Conservation (phyloP, 2,113 vertebrate species). For the Anarhynchus alexandrinus region DNA sequence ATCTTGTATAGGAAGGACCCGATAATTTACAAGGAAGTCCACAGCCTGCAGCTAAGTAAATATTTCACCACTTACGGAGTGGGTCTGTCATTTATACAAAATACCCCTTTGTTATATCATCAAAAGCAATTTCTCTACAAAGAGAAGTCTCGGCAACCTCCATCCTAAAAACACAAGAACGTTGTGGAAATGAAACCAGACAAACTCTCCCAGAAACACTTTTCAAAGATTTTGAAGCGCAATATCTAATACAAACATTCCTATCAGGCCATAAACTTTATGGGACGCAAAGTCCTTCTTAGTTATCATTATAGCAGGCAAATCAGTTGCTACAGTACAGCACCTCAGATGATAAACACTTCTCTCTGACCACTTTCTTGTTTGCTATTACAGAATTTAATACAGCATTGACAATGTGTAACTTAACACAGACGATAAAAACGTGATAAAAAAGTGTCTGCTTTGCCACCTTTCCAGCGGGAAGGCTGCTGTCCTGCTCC, state of each 20-base stretch:
- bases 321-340: not conserved
- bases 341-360: not conserved
- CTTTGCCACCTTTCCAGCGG: not conserved
- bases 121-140: not conserved
- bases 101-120: not conserved
- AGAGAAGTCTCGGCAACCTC: not conserved
- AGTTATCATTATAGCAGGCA: not conserved
- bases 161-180: rapidly evolving
- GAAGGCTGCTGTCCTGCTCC: not conserved
- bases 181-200: not conserved
- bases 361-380: not conserved
- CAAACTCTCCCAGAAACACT: not conserved
- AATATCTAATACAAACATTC: not conserved
- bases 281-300: not conserved
- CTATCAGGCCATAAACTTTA: not conserved
- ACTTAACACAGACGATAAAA: not conserved
- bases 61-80: not conserved
- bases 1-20: not conserved
- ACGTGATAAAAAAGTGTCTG: not conserved
- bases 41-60: not conserved
- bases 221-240: not conserved
- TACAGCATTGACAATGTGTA: not conserved
- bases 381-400: not conserved
- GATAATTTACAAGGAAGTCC: not conserved
- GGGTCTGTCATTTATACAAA: not conserved